These are phyloP conservation scores for Chymomyza caudatula DNA, from an alignment of 2,888 invertebrate species.

Conservation along the genomic window DNA sequence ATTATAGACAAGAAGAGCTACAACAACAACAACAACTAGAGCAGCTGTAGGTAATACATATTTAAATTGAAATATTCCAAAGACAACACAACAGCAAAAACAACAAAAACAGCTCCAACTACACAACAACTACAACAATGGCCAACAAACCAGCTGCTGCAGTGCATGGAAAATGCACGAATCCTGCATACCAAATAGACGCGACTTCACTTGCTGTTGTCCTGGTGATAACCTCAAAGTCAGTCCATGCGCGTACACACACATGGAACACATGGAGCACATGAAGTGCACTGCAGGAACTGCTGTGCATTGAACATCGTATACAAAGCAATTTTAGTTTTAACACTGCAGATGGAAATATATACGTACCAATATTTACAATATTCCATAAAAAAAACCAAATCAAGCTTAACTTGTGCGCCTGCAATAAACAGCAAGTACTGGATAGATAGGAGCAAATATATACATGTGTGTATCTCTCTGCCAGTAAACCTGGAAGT, in stretches of 20 bases:
- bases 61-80: constrained; percentile 40
- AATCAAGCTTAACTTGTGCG: background rate
- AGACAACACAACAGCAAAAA: constrained; percentile 14
- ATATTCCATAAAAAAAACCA: background rate
- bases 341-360: constrained; percentile 50
- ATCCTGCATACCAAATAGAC: constrained; percentile 62
- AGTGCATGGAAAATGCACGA: constrained; percentile 62
- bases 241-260: constrained; percentile 22
- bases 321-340: constrained; percentile 71
- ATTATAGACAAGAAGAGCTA: background rate
- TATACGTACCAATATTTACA: too few relatives aligned
- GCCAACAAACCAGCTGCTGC: background rate
- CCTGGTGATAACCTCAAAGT: constrained; percentile 58
- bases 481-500: constrained; percentile 23
- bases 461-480: background rate
- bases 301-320: constrained; percentile 66
- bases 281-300: constrained; percentile 32
- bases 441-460: background rate
- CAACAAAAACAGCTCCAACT: constrained; percentile 5
- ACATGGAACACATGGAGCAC: constrained; percentile 7
- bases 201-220: background rate
- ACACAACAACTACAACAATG: constrained; percentile 17
- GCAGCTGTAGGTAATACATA: constrained; percentile 45
- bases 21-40: constrained; percentile 15
- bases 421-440: background rate